Evolutionary conservation across 2,888 invertebrate genomes (phyloP), one percentile per base, ranked within the genome.

Genomic region (Phyllotreta striolata): DNA sequence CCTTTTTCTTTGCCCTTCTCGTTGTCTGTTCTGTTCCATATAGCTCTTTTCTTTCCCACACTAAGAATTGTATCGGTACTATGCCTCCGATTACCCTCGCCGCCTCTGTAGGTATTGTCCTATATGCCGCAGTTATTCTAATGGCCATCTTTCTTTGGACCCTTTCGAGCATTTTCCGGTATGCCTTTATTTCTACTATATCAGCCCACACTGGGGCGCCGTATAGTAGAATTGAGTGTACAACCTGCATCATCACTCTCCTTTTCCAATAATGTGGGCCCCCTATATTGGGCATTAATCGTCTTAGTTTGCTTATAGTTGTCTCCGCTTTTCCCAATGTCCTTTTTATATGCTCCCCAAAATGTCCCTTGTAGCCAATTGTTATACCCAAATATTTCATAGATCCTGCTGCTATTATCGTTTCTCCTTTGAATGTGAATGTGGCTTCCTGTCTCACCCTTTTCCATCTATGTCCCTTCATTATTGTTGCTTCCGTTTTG

Each of bases 181-280:
- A n/a, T n/a, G n/a, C n/a, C n/a, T n/a, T n/a, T n/a, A n/a, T n/a
- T n/a, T n/a, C n/a, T n/a, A n/a, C n/a, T n/a, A n/a, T n/a, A n/a
- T n/a, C n/a, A n/a, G n/a, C n/a, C 55, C 55, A 55, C 0, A 41
- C 14, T 1, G 55, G 41, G 1, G 55, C 55, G 0, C 40, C 55
- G 8, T 47, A 47, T 6, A 47, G 3, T 3, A 47, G 3, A 2
- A 14, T 47, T 1, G 47, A 47, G 4, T 40, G 13, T 2, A 41
- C 14, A 1, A 55, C 41, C 3, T 41, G 41, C 0, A 13, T 13
- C 1, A 41, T 13, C n/a, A n/a, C 4, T 14, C 14, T 40, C 6
- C 55, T 40, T 4, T 41, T 55, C 6, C 9, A 5, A 8, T 24
- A 10, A 5, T 24, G 24, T 7, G 55, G 55, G 1, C 55, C 41